Base-by-base conservation (phyloP, 2,113 vertebrate species). In the Semnornis frantzii region DNA sequence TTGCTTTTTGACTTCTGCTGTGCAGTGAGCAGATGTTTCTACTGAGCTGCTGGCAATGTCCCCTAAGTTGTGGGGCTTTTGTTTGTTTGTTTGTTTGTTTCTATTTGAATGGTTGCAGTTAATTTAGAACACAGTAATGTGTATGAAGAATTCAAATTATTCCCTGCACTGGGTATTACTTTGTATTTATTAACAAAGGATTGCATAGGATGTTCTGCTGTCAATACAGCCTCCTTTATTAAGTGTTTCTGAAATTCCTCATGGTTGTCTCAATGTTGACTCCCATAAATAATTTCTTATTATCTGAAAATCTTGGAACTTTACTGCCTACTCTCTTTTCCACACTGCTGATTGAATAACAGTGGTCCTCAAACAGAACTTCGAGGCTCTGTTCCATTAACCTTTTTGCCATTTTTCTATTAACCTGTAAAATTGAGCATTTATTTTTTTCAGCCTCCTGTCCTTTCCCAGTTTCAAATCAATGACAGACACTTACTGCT, bases 21-120 rank as follows among this genome's bases (percentile, higher is more conserved):
- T 79, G 95, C 63, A 86, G 63, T 9, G 73, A 95, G 63, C 97
- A 97, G 97, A 97, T 97, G 95, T 93, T 96, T 96, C 85, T 65
- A 80, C 65, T 60, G 82, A 96, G 92, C 85, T 95, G 85, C 76
- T 92, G 91, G 86, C 93, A 92, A 92, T 64, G 25, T 80, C 55
- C 93, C 84, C 44, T 39, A 81, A 63, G n/a, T 70, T 70, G 23
- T 90, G 11, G 12, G 20, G 12, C 12, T 24, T 50, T 50, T 23
- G 55, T 63, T 71, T 57, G 54, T 85, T 87, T 90, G 42, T 42
- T 42, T 42, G 13, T 89, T 70, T 84, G 8, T 39, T 93, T 30
- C 81, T 89, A 81, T 69, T 87, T 93, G 64, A 97, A 94, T 87
- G 81, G 60, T 80, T 94, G 62, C 73, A 92, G 85, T 93, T 87